A percentile compares a stretch with the other conserved stretches of the same genome.
Evolutionary conservation across 2,797 vertebrate genomes (phyloP).

Genomic region (Hyperoplus immaculatus): DNA sequence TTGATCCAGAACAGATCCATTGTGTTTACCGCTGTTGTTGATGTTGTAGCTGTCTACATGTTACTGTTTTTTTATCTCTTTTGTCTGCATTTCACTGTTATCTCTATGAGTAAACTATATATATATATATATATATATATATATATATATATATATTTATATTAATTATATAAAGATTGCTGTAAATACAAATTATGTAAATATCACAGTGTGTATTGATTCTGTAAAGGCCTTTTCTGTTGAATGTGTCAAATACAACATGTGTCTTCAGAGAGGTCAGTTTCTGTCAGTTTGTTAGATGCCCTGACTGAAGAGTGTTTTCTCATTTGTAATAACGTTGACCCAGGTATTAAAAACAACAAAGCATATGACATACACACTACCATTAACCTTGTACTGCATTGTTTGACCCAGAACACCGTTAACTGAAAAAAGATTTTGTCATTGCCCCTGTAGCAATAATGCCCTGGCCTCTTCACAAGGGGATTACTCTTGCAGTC

Average conservation of each 20-base stretch:
- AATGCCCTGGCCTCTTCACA: conserved; percentile 26
- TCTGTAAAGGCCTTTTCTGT: background rate
- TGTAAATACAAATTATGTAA: too few species aligned
- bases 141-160: too few species aligned
- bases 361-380: conserved; percentile 1
- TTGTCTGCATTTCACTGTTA: conserved; percentile 18
- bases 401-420: conserved; percentile 24
- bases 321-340: background rate
- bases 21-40: conserved; percentile 33
- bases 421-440: conserved; percentile 25
- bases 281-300: background rate
- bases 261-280: background rate
- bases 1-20: conserved; percentile 28
- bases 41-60: conserved; percentile 8
- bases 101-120: conserved; percentile 1
- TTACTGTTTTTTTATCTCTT: background rate
- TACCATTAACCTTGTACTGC: background rate
- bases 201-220: too few species aligned
- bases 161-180: too few species aligned
- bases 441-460: conserved; percentile 41
- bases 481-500: conserved; percentile 33
- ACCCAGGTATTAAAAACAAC: background rate
- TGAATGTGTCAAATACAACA: too few species aligned
- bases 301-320: background rate
- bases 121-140: too few species aligned